phyloP scores from a whole-genome alignment of 2,113 vertebrate species.

The Boleophthalmus pectinirostris region DNA sequence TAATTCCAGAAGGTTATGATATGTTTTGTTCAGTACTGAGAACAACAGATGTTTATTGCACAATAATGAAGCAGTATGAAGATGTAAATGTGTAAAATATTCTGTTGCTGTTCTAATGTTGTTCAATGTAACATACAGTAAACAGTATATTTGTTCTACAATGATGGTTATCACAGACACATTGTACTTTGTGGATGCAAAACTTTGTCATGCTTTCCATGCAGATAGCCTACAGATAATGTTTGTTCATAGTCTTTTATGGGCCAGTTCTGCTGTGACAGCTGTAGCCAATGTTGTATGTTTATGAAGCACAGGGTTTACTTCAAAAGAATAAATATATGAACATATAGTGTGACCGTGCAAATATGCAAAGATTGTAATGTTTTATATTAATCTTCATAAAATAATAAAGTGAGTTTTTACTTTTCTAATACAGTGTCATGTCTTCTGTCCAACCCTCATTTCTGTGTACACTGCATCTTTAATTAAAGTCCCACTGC shows the following conservation, averaged over 20 bases:
- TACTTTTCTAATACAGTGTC: constrained; percentile 86
- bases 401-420: constrained; percentile 81
- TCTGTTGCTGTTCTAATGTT: constrained; percentile 70
- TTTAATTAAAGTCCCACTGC: neutral
- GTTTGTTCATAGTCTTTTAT: constrained; percentile 70
- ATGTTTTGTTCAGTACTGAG: constrained; percentile 45
- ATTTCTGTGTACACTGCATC: neutral
- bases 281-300: constrained; percentile 72
- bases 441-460: constrained; percentile 50
- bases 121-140: constrained; percentile 72
- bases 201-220: constrained; percentile 67
- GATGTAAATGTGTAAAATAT: constrained; percentile 74
- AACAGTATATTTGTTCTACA: constrained; percentile 69
- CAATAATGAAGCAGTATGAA: constrained; percentile 62
- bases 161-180: constrained; percentile 65
- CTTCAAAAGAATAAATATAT: constrained; percentile 66
- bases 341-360: constrained; percentile 73
- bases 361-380: constrained; percentile 81
- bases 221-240: constrained; percentile 59
- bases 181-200: constrained; percentile 72
- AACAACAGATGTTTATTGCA: constrained; percentile 59
- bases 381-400: constrained; percentile 81
- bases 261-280: constrained; percentile 73
- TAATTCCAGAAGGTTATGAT: constrained; percentile 58
- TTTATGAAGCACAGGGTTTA: constrained; percentile 76